Evolutionary conservation across 2,888 invertebrate species (phyloP).

Genomic region (Oithona nana): DNA sequence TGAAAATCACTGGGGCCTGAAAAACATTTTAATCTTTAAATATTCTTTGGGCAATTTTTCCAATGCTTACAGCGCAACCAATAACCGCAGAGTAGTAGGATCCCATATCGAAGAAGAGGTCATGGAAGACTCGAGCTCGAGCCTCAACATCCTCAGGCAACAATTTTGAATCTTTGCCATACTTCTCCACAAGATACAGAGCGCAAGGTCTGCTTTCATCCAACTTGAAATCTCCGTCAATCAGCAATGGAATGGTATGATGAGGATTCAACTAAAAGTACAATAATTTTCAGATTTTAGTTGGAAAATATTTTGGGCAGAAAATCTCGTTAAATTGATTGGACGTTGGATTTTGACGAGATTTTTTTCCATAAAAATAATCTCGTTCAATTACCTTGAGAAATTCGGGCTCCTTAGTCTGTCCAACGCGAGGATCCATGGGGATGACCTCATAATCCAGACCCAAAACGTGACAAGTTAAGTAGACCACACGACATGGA

Average conservation of each 20-base stretch:
- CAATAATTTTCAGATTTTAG: too few relatives aligned
- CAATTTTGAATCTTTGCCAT: constrained; percentile 3
- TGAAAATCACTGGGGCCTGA: constrained; percentile 1
- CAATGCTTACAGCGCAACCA: background rate
- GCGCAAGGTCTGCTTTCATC: constrained; percentile 15
- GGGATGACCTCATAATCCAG: constrained; percentile 43
- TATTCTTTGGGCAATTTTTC: too few relatives aligned
- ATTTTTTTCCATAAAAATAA: too few relatives aligned
- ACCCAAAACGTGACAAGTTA: constrained; percentile 32
- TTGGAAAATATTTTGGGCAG: too few relatives aligned
- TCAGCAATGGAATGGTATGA: constrained; percentile 5
- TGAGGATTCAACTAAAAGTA: constrained; percentile 4
- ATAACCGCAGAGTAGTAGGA: constrained; percentile 39
- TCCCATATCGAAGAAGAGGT: constrained; percentile 56
- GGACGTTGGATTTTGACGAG: too few relatives aligned
- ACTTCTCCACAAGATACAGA: background rate
- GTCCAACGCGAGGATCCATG: constrained; percentile 39
- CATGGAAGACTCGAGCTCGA: constrained; percentile 55
- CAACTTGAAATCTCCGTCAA: constrained; percentile 12
- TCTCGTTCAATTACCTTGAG: constrained; percentile 22
- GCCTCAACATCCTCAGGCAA: constrained; percentile 35
- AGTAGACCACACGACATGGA: constrained; percentile 39
- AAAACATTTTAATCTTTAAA: too few relatives aligned
- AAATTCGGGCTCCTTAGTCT: constrained; percentile 44
- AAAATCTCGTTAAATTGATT: too few relatives aligned